These are phyloP conservation scores for Actinemys pallida DNA, from an alignment of 2,113 vertebrate species.

Conservation along the genomic window DNA sequence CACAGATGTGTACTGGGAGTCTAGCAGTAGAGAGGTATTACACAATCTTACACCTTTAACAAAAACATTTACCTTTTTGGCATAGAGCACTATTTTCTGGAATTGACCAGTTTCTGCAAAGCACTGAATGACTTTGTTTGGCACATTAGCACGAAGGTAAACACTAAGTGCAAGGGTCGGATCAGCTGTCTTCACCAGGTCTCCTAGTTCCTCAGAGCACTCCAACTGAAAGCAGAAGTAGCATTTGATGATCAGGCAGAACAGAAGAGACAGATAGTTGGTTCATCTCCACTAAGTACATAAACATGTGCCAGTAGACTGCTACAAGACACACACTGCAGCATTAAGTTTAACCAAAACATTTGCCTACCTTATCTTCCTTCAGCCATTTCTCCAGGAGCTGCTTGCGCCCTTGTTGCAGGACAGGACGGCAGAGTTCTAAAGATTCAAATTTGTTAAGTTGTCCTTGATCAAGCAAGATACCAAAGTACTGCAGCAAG, in stretches of 20 bases:
- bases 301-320: not conserved
- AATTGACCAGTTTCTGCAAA: slow-evolving; percentile 96
- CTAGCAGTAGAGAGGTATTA: not conserved
- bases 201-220: slow-evolving; percentile 94
- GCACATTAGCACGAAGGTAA: slow-evolving; percentile 92
- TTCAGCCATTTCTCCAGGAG: slow-evolving; percentile 96
- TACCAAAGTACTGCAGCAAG: slow-evolving; percentile 93
- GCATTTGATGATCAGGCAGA: slow-evolving; percentile 23
- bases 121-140: slow-evolving; percentile 95
- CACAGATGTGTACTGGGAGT: not conserved
- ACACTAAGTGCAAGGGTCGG: slow-evolving; percentile 92
- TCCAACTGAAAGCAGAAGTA: slow-evolving; percentile 81
- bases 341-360: not conserved
- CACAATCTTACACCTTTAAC: not conserved
- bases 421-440: slow-evolving; percentile 91
- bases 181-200: slow-evolving; percentile 90
- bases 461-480: slow-evolving; percentile 92
- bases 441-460: slow-evolving; percentile 93
- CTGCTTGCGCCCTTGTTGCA: slow-evolving; percentile 92
- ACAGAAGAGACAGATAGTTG: not conserved
- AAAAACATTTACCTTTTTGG: slow-evolving; percentile 87
- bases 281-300: not conserved
- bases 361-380: slow-evolving; percentile 88
- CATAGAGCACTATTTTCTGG: slow-evolving; percentile 94
- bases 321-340: not conserved